Conservation (phyloP, 2,888 invertebrate species). For the Deilephila porcellus region DNA sequence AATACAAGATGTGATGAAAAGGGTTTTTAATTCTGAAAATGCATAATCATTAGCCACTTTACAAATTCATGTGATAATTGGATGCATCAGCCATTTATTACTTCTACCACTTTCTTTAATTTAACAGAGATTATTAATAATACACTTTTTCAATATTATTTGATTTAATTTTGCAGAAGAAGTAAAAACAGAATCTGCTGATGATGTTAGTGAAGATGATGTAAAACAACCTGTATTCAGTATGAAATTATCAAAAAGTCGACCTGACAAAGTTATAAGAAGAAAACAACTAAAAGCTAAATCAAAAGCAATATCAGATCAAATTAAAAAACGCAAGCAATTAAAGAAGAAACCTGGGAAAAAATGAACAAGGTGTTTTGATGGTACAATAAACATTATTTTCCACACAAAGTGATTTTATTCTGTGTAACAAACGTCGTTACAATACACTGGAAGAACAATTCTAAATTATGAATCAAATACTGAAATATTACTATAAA, state of each 20-base stretch:
- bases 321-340: conserved; percentile 78
- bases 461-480: neutral
- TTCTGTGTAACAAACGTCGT: conserved; percentile 34
- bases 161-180: conserved; percentile 63
- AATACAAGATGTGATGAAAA: too few relatives aligned
- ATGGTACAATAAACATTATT: conserved; percentile 45
- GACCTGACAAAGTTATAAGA: conserved; percentile 76
- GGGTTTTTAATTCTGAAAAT: too few relatives aligned
- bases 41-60: too few relatives aligned
- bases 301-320: conserved; percentile 75
- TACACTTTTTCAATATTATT: neutral
- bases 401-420: conserved; percentile 50
- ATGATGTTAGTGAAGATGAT: conserved; percentile 49
- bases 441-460: neutral
- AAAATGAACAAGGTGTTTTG: conserved; percentile 42
- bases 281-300: conserved; percentile 79
- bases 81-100: too few relatives aligned
- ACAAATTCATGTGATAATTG: too few relatives aligned
- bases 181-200: conserved; percentile 54
- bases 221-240: conserved; percentile 51
- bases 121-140: too few relatives aligned
- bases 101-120: too few relatives aligned
- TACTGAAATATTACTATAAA: neutral
- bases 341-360: conserved; percentile 69
- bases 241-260: conserved; percentile 64